Evolutionary conservation across 2,113 vertebrate species (phyloP), one percentile per base, ranked within the genome.

Genomic region (Bubo bubo): DNA sequence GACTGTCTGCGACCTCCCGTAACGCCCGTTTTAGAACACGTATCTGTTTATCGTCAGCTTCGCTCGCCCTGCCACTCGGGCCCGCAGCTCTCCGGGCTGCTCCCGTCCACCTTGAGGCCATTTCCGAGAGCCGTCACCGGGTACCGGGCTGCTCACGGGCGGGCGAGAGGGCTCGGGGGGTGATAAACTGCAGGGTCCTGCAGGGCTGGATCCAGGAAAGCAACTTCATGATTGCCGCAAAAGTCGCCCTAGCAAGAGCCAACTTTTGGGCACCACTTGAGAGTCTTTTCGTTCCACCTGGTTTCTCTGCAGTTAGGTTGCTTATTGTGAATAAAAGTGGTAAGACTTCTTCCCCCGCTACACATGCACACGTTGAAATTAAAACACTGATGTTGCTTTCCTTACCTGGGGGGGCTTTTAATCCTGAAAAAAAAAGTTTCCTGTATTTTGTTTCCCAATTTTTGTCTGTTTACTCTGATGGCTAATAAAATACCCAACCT

Each of bases 1-100:
- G 49, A 3, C 34, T 10, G 55, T 7, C 8, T 30, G 4, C 34
- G 17, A 0, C 6, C 26, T 14, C 18, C 27, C 9, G 2, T 9
- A 23, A 14, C 0, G 14, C 72, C 1, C 2, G 5, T 4, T 41
- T 22, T 4, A 5, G 10, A 18, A 18, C 4, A 3, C 3, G 3
- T 4, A 4, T 19, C 4, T 5, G 3, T 21, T 32, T 15, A 2
- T 37, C 14, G 12, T 17, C 12, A 9, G 16, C 43, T 17, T n/a
- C 18, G 24, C 17, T 72, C 23, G 41, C 15, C 8, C 11, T 41
- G 21, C 3, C 16, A 0, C 22, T 28, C 18, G 2, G 72, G 35
- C 26, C 50, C 32, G 20, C 63, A 17, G 27, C 17, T 13, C 5
- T 12, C 15, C 6, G 39, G 10, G 47, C 43, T 28, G 60, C 32